Evolutionary conservation across 1,140 invertebrate species (phyloP).

Genomic region (Eulimnadia texana): DNA sequence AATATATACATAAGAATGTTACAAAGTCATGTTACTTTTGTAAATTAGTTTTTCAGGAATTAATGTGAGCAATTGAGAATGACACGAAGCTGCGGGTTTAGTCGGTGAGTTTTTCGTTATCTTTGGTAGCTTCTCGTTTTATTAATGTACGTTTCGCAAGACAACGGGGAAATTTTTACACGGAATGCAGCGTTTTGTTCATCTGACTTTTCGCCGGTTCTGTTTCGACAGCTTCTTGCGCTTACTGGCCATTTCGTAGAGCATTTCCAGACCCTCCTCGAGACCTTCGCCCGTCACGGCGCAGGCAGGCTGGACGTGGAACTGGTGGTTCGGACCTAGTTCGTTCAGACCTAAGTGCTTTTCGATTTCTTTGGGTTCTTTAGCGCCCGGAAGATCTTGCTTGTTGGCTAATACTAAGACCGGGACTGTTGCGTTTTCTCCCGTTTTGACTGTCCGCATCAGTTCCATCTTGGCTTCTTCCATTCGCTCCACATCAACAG

Average conservation of each 20-base stretch:
- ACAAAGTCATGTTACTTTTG: too few relatives aligned
- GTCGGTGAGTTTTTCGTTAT: neutral
- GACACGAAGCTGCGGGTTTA: neutral
- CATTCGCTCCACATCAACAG: slow-evolving; percentile 74
- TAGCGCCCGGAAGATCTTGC: slow-evolving; percentile 78
- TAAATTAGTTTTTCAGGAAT: too few relatives aligned
- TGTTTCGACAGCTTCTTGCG: slow-evolving; percentile 70
- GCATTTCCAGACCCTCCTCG: slow-evolving; percentile 77
- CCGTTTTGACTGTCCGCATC: slow-evolving; percentile 67
- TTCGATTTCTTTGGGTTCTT: slow-evolving; percentile 71
- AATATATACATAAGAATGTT: too few relatives aligned
- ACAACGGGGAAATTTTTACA: too few relatives aligned
- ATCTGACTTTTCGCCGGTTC: neutral
- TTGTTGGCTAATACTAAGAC: slow-evolving; percentile 85
- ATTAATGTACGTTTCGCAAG: too few relatives aligned
- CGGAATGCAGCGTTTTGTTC: neutral
- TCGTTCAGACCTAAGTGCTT: slow-evolving; percentile 73
- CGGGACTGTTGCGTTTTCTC: slow-evolving; percentile 74
- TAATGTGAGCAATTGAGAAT: too few relatives aligned
- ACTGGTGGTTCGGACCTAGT: slow-evolving; percentile 46
- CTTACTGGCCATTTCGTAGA: slow-evolving; percentile 90
- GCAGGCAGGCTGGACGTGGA: slow-evolving; percentile 83
- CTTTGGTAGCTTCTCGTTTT: too few relatives aligned
- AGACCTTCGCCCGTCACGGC: slow-evolving; percentile 92
- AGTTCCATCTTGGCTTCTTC: slow-evolving; percentile 90